A percentile compares a stretch with the other conserved stretches of the same genome.
Evolutionary conservation across 2,888 invertebrate species (phyloP).

Genomic region (Nomada flava): DNA sequence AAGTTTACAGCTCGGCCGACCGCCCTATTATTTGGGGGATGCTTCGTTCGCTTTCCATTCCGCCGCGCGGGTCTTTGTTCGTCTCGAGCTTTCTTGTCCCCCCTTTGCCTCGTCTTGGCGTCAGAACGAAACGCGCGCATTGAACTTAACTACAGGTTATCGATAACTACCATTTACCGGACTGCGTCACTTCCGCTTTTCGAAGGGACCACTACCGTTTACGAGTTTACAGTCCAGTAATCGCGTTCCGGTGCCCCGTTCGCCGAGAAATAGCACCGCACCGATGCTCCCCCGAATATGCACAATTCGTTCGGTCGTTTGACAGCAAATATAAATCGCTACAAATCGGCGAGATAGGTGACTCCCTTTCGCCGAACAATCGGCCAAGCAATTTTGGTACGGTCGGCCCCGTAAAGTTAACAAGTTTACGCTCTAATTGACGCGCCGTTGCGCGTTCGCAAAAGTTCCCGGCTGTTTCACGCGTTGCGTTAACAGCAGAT

Average conservation of each 20-base stretch:
- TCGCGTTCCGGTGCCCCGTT: conserved; percentile 63
- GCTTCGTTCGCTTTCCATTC: conserved; percentile 65
- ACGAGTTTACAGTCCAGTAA: conserved; percentile 78
- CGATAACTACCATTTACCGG: conserved; percentile 80
- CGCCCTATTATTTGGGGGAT: conserved; percentile 80
- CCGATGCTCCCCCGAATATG: background rate
- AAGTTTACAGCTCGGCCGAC: conserved; percentile 73
- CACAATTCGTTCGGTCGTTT: too few species aligned
- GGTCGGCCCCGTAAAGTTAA: conserved; percentile 52
- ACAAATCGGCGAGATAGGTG: conserved; percentile 14
- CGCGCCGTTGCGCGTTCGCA: conserved; percentile 20
- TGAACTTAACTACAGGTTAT: conserved; percentile 77
- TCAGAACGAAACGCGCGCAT: conserved; percentile 62
- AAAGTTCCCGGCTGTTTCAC: conserved; percentile 37
- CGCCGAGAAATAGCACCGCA: background rate
- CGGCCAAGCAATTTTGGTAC: conserved; percentile 24
- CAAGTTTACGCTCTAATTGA: conserved; percentile 69
- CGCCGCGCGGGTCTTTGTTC: conserved; percentile 58
- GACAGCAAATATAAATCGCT: background rate
- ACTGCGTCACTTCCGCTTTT: conserved; percentile 81
- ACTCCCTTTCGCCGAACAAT: conserved; percentile 45
- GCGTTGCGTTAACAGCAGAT: conserved; percentile 39
- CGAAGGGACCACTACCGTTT: conserved; percentile 75
- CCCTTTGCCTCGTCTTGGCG: background rate
- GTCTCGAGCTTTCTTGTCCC: conserved; percentile 30